phyloP scores from a whole-genome alignment of 2,797 vertebrate species.

The Melopsittacus undulatus region DNA sequence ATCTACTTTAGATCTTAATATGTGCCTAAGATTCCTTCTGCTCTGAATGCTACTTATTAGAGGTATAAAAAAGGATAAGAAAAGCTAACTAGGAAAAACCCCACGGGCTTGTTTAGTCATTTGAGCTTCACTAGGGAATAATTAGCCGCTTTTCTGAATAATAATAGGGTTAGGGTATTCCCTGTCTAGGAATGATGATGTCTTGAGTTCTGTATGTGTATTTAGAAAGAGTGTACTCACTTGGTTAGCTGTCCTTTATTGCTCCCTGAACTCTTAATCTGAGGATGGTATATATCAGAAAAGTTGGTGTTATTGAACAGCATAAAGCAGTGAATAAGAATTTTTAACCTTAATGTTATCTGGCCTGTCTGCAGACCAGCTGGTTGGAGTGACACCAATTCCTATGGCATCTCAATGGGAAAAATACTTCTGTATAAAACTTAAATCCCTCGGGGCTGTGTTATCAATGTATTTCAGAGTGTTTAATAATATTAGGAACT shows the following conservation, averaged over 20 bases:
- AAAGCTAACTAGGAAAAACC: not conserved
- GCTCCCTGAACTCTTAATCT: not conserved
- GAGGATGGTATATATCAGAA: not conserved
- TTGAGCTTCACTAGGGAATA: not conserved
- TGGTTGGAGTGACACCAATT: not conserved
- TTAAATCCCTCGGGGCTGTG: not conserved
- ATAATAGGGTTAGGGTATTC: not conserved
- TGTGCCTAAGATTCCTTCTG: not conserved
- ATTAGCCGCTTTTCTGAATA: not conserved
- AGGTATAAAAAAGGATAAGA: not conserved
- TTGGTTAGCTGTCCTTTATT: not conserved
- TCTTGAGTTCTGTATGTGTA: not conserved
- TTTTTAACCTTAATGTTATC: not conserved
- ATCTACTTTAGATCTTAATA: not conserved
- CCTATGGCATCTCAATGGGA: not conserved
- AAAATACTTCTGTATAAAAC: not conserved
- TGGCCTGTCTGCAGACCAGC: not conserved
- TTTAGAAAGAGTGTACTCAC: not conserved
- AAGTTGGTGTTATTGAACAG: not conserved
- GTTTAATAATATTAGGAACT: not conserved
- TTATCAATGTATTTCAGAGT: not conserved
- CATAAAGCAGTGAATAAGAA: not conserved
- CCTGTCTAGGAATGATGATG: not conserved
- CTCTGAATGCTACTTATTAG: not conserved
- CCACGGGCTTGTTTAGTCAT: not conserved